phyloP scores from a whole-genome alignment of 2,888 invertebrate genomes.

The Schizaphis graminum region DNA sequence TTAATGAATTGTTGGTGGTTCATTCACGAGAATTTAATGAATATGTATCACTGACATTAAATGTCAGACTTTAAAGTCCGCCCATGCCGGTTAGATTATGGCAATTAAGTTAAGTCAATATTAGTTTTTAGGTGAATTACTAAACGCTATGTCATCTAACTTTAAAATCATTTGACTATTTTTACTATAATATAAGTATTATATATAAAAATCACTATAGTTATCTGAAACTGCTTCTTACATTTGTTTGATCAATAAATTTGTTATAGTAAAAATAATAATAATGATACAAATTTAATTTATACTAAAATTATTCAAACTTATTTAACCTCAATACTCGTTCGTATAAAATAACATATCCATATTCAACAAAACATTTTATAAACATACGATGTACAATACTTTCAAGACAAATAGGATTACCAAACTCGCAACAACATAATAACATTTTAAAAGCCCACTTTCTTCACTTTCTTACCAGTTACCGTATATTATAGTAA shows the following conservation, averaged over 20 bases:
- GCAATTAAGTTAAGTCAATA: not conserved
- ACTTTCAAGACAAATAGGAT: not conserved
- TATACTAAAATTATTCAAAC: not conserved
- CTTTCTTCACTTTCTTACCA: not conserved
- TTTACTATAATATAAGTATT: not conserved
- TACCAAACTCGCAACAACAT: not conserved
- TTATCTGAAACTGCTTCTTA: not conserved
- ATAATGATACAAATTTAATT: not conserved
- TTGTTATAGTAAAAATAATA: rapidly evolving
- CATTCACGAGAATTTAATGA: not conserved
- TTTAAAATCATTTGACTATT: not conserved
- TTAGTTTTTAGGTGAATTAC: not conserved
- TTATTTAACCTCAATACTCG: not conserved
- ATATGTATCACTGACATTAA: not conserved
- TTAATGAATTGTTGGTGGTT: not conserved
- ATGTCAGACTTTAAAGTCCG: not conserved
- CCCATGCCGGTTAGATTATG: not conserved
- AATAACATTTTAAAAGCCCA: not conserved
- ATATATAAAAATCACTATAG: not conserved
- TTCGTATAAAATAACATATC: not conserved
- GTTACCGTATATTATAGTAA: not conserved
- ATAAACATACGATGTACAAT: not conserved
- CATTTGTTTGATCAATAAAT: not conserved
- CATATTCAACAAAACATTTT: not conserved
- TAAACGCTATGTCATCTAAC: not conserved